phyloP scores from a whole-genome alignment of 2,113 vertebrate species.

The Gasterosteus nipponicus region DNA sequence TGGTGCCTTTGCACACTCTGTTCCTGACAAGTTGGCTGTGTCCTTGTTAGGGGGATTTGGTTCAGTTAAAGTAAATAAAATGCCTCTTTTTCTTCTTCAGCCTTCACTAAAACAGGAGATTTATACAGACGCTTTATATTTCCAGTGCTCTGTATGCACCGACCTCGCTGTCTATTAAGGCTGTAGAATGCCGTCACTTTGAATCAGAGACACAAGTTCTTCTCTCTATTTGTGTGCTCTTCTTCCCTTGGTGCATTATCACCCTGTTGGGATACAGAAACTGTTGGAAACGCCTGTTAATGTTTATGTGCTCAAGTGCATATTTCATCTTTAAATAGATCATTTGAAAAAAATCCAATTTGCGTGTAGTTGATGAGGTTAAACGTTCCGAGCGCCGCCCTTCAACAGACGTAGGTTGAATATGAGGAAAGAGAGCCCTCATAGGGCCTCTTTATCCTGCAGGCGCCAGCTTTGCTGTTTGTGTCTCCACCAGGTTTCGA shows the following conservation, averaged over 20 bases:
- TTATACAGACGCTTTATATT: constrained; percentile 1
- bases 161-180: constrained; percentile 4
- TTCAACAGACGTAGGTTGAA: constrained; percentile 10
- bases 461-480: neutral
- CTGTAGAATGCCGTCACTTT: neutral
- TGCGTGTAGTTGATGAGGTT: constrained; percentile 30
- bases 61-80: constrained; percentile 21
- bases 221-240: neutral
- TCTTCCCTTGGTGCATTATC: neutral
- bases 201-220: neutral
- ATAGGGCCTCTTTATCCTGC: neutral
- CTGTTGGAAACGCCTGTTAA: neutral
- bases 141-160: constrained; percentile 4
- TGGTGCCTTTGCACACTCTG: too few relatives aligned
- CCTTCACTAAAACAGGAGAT: neutral
- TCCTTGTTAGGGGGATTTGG: constrained; percentile 13
- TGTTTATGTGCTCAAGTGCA: constrained; percentile 6
- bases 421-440: constrained; percentile 8
- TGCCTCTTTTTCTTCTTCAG: neutral
- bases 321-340: constrained; percentile 29
- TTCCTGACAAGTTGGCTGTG: neutral
- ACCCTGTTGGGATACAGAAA: neutral
- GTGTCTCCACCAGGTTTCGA: neutral
- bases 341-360: constrained; percentile 17
- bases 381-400: constrained; percentile 29